Evolutionary conservation across 2,113 vertebrate genomes (phyloP).

Genomic region (Progne subis): DNA sequence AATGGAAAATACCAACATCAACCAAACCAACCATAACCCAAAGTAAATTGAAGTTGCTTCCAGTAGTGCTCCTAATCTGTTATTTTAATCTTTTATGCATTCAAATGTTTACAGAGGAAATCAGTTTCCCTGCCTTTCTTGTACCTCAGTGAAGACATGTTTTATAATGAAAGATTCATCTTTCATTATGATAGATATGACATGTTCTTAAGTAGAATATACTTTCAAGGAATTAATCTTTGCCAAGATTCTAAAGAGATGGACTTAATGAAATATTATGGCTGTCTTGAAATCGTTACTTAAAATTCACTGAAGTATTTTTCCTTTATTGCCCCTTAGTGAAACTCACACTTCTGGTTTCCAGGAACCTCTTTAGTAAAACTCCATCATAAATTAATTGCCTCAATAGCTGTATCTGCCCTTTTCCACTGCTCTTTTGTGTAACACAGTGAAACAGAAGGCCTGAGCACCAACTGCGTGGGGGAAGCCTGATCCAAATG

Average conservation of each 20-base stretch:
- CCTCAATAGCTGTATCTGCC: background rate
- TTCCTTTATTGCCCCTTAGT: background rate
- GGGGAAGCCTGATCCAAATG: background rate
- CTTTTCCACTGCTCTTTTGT: background rate
- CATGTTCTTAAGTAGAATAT: conserved; percentile 21
- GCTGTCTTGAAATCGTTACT: background rate
- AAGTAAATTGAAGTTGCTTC: conserved; percentile 30
- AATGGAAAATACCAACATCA: background rate
- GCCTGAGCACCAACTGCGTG: background rate
- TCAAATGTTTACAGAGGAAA: conserved; percentile 13
- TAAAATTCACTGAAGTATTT: background rate
- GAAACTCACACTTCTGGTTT: background rate
- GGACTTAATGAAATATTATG: background rate
- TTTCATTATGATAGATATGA: background rate
- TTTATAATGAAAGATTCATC: background rate
- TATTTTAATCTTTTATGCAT: conserved; percentile 31
- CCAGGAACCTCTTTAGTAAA: background rate
- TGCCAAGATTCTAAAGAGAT: background rate
- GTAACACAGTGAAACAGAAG: background rate
- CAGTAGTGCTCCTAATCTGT: background rate
- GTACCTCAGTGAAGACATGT: conserved; percentile 45
- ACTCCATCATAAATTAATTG: background rate
- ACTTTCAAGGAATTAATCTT: conserved; percentile 27
- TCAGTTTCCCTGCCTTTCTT: conserved; percentile 8
- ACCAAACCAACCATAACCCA: conserved; percentile 4